phyloP scores from a whole-genome alignment of 2,888 invertebrate genomes.

The Dilophus febrilis region DNA sequence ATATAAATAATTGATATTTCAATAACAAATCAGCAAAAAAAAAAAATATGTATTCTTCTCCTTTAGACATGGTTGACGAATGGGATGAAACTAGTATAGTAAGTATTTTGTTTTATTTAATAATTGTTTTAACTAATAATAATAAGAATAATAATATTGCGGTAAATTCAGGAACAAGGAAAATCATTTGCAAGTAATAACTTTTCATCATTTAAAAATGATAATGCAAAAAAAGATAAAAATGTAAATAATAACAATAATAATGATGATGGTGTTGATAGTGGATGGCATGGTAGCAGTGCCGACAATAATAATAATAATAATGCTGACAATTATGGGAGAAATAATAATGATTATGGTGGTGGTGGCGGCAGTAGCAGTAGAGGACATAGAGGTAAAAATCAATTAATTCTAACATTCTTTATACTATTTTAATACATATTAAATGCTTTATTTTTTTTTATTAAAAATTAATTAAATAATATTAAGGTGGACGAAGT shows the following conservation, averaged over 20 bases:
- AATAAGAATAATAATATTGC: too few relatives aligned
- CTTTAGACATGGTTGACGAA: constrained; percentile 15
- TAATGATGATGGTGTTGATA: constrained; percentile 11
- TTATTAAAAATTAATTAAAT: too few relatives aligned
- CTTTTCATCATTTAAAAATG: neutral
- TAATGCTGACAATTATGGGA: neutral
- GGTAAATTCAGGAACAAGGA: neutral
- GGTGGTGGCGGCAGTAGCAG: constrained; percentile 6
- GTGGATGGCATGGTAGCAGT: constrained; percentile 8
- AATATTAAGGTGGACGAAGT: too few relatives aligned
- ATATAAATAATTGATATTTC: too few relatives aligned
- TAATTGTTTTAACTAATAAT: too few relatives aligned
- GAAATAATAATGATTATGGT: constrained; percentile 1
- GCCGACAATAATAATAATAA: neutral
- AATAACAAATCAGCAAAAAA: too few relatives aligned
- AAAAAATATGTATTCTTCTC: constrained; percentile 10
- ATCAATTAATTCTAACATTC: too few relatives aligned
- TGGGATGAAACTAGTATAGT: constrained; percentile 12
- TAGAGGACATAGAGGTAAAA: too few relatives aligned
- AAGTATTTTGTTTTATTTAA: constrained; percentile 7
- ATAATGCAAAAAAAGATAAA: neutral
- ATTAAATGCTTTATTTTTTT: too few relatives aligned
- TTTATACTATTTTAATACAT: too few relatives aligned
- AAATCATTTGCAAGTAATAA: neutral
- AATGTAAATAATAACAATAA: neutral